Evolutionary conservation across 2,888 invertebrate genomes (phyloP).

Genomic region (Patella ulyssiponensis): DNA sequence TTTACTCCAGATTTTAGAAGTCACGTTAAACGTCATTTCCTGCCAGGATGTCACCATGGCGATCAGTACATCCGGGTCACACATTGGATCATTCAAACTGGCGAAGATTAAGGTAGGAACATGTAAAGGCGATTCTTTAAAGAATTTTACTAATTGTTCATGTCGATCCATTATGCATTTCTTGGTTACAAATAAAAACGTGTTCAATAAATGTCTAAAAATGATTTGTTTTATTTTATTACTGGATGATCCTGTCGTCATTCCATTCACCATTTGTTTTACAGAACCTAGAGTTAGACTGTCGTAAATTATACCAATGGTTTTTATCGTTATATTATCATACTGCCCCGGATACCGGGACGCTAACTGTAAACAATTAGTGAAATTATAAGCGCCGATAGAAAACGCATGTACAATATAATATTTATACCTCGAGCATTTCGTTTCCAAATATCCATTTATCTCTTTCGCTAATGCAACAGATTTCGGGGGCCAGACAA

Average conservation of each 20-base stretch:
- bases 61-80: neutral
- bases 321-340: neutral
- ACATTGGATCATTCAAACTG: conserved; percentile 15
- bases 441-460: neutral
- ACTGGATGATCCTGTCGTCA: neutral
- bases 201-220: neutral
- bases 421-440: neutral
- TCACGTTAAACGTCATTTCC: neutral
- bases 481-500: conserved; percentile 12
- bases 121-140: neutral
- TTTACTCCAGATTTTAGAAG: conserved; percentile 18
- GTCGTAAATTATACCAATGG: conserved; percentile 10
- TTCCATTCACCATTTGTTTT: neutral
- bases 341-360: neutral
- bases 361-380: neutral
- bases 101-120: conserved; percentile 12
- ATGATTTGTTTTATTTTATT: neutral
- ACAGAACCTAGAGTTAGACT: conserved; percentile 10
- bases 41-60: neutral
- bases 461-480: neutral
- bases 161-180: conserved; percentile 1
- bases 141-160: conserved; percentile 6
- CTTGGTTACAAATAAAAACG: conserved; percentile 2
- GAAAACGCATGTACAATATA: conserved; percentile 16
- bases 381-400: conserved; percentile 15